Base-by-base conservation (phyloP, 2,797 vertebrate genomes). In the Scolopax rusticola region DNA sequence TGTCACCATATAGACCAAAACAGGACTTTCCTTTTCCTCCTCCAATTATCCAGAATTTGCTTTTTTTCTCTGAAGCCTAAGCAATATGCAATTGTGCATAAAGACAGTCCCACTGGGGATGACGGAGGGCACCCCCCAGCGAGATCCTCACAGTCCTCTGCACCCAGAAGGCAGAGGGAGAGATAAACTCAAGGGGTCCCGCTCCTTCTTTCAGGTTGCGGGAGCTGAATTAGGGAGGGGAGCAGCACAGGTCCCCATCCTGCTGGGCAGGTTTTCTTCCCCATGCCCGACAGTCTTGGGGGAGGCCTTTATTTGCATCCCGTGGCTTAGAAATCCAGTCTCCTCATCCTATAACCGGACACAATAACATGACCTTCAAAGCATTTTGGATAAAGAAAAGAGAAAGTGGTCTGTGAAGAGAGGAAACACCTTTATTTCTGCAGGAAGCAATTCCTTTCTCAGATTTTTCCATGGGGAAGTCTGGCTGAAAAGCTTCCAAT, bases 351-450 rank as follows among this genome's bases (percentile, higher is more conserved):
- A 95, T 51, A 93, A 95, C 90, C 96, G 89, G 93, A 97, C 84
- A 97, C 92, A 95, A 95, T 96, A 96, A 71, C 81, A 90, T 30
- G 94, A 97, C 94, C 95, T 96, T 59, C 61, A 89, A 85, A 87
- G 88, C n/a, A 54, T 95, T 91, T 83, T 97, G 94, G 95, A 97
- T 93, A 87, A 96, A 94, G 94, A 93, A 95, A 93, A 96, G 92
- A 96, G 94, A 94, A 94, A 97, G 95, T 90, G 65, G 78, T 51
- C 89, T 77, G n/a, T 69, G 61, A 92, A 87, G 92, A 93, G 82
- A 97, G 96, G 95, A 97, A 97, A 97, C 94, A 97, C 90, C 96
- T 97, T 97, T 96, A 97, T 89, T 95, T 95, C 97, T 95, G 92
- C 93, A 97, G 95, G 95, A 97, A 97, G 78, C 92, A 95, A 96